Conservation (phyloP, 2,797 vertebrate species). For the Hozukius guyotensis region DNA sequence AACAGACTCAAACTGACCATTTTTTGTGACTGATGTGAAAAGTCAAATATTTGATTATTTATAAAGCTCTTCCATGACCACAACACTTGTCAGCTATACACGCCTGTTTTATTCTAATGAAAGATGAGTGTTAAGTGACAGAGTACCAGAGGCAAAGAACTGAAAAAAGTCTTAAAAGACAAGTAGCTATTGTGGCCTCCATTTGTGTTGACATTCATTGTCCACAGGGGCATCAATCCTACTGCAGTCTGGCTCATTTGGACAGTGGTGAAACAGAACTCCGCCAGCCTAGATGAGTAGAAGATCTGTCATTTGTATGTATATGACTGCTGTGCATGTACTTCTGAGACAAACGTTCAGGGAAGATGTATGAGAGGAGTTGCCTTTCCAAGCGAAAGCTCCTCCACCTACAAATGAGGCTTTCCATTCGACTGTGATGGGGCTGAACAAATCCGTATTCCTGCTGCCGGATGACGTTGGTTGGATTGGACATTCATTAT, state of each 20-base stretch:
- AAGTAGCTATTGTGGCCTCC: background rate
- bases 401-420: background rate
- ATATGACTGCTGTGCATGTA: background rate
- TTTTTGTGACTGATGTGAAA: too few relatives aligned
- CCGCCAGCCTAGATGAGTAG: background rate
- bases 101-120: background rate
- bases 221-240: slow-evolving; percentile 6
- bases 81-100: too few relatives aligned
- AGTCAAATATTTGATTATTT: too few relatives aligned
- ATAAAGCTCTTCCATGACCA: too few relatives aligned
- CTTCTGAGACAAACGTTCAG: background rate
- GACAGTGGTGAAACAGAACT: background rate
- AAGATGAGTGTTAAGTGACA: background rate
- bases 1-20: background rate
- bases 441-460: slow-evolving; percentile 8
- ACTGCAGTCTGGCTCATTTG: slow-evolving; percentile 23
- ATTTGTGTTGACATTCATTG: slow-evolving; percentile 1
- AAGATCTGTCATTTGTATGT: background rate
- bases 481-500: slow-evolving; percentile 15
- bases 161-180: slow-evolving; percentile 5
- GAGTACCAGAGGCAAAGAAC: background rate
- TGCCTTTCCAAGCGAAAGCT: background rate
- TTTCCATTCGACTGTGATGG: slow-evolving; percentile 1
- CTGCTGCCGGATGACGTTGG: background rate
- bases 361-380: background rate